Evolutionary conservation across 2,888 invertebrate genomes (phyloP).

Genomic region (Ecliptopera silaceata): DNA sequence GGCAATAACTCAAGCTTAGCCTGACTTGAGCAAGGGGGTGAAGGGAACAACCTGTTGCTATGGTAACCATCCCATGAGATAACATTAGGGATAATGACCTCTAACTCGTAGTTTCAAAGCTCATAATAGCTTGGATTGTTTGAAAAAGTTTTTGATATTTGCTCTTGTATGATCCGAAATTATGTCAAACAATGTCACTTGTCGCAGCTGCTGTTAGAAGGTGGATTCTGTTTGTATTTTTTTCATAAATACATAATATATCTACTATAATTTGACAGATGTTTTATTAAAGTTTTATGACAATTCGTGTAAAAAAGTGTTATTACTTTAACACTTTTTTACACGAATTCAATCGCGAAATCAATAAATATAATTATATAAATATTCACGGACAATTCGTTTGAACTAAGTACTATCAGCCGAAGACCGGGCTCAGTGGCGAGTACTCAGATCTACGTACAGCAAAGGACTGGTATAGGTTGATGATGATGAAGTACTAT

Average conservation of each 20-base stretch:
- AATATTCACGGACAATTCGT: too few species aligned
- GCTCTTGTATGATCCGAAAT: constrained; percentile 44
- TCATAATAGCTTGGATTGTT: constrained; percentile 23
- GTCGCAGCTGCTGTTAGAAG: constrained; percentile 34
- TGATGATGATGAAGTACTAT: too few species aligned
- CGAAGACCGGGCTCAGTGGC: too few species aligned
- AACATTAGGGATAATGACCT: constrained; percentile 32
- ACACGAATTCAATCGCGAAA: too few species aligned
- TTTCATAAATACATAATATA: not conserved
- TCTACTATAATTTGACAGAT: too few species aligned
- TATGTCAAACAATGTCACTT: constrained; percentile 44
- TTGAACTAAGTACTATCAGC: too few species aligned
- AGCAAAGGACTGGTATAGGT: too few species aligned
- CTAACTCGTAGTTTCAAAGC: constrained; percentile 23
- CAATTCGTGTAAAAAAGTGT: too few species aligned
- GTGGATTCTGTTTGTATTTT: constrained; percentile 12
- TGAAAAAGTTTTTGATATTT: constrained; percentile 30
- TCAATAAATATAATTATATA: too few species aligned
- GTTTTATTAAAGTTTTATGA: too few species aligned
- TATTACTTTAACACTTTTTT: too few species aligned
- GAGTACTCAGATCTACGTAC: too few species aligned
- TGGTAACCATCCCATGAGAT: constrained; percentile 51
- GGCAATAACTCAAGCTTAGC: constrained; percentile 64
- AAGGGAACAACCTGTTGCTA: constrained; percentile 69
- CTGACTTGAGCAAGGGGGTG: constrained; percentile 45